Base-by-base conservation (phyloP, 2,113 vertebrate genomes). In the Clinocottus analis region DNA sequence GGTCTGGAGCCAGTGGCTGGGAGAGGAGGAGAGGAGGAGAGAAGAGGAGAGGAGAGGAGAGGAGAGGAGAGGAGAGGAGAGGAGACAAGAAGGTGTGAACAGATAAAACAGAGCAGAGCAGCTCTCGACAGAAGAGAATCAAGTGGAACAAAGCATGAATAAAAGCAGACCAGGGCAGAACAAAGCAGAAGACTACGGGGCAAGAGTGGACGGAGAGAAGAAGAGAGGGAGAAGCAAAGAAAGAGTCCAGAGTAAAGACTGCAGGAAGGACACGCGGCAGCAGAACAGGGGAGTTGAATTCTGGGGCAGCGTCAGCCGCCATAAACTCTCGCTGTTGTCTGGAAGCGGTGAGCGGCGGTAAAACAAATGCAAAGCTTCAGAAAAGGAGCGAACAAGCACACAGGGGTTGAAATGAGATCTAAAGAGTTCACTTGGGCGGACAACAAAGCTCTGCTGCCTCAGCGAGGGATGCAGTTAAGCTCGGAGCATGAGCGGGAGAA, bases 281-380 rank as follows among this genome's bases (percentile, higher is more conserved):
- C 79, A 85, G 68, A 76, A 35, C 75, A 60, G 27, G 67, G 72
- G 72, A 39, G 71, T 63, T 82, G 56, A 31, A 65, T 83, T 89
- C 77, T 56, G 55, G 81, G 67, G 72, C 79, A 64, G 37, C 69
- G 41, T 77, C 74, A 63, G 79, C 67, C 71, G 77, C 71, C 69
- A 56, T 58, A 31, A 87, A 82, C 65, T 76, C 68, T 41, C 16
- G 13, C 33, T 27, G 58, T 75, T 85, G 72, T 82, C 83, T 76
- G 69, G n/a, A 56, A 85, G 77, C 79, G 63, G 67, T 37, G 25
- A 73, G 84, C 68, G 64, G 82, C 1, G 33, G 72, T 56, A 51
- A 80, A 82, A 89, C 83, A 83, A 90, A 88, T 63, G 84, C 66
- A 75, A 64, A 73, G 79, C 68, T 51, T 72, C 76, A 69, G 58